phyloP scores from a whole-genome alignment of 1,140 invertebrate genomes.

The Medauroidea extradentata region DNA sequence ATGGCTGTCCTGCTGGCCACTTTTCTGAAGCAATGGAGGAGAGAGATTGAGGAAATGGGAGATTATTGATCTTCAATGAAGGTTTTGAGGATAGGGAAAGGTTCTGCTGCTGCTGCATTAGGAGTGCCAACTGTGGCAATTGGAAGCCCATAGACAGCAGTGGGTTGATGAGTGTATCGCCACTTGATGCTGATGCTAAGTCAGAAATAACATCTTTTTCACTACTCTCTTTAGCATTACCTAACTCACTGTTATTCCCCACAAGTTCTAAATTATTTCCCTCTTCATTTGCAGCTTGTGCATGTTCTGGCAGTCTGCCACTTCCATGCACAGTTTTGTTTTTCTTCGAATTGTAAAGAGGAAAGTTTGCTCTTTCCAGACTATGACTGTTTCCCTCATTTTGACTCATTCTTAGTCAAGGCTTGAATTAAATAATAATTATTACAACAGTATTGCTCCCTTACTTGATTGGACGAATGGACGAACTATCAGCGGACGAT shows the following conservation, averaged over 20 bases:
- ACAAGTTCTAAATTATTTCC: neutral
- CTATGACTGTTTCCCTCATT: constrained; percentile 2
- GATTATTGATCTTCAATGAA: neutral
- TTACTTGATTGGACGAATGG: neutral
- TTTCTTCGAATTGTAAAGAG: constrained; percentile 11
- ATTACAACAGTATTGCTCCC: neutral
- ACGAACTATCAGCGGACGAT: neutral
- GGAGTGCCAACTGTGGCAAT: constrained; percentile 6
- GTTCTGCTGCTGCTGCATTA: constrained; percentile 11
- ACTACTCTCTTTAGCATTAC: neutral
- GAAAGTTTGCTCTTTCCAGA: constrained; percentile 9
- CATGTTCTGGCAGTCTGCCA: neutral
- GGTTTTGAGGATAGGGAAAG: neutral
- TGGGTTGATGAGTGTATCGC: constrained; percentile 1
- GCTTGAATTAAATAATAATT: neutral
- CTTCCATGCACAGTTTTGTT: constrained; percentile 3
- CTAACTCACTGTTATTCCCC: neutral
- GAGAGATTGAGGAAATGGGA: neutral
- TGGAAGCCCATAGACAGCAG: constrained; percentile 10
- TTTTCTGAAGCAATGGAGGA: neutral
- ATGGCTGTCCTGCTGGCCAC: neutral
- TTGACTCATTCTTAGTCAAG: constrained; percentile 12
- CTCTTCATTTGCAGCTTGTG: neutral
- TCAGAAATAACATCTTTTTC: neutral
- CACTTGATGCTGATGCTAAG: neutral